Percentiles rank a stretch among this genome's conserved stretches.
phyloP scores from a whole-genome alignment of 1,140 invertebrate genomes.

The Drosophila triauraria region DNA sequence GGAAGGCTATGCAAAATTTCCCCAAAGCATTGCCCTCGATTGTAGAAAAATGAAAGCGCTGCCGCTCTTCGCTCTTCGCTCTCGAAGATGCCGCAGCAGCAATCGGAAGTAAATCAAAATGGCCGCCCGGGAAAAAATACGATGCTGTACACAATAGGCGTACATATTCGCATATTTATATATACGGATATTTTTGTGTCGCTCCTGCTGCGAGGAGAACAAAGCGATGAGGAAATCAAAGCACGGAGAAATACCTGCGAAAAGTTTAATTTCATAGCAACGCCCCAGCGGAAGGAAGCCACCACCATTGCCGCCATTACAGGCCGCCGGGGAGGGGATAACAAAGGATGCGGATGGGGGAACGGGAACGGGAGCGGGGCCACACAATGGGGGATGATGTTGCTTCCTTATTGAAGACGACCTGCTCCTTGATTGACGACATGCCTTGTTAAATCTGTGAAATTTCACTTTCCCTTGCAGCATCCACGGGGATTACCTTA shows the following conservation, averaged over 20 bases:
- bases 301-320: slow-evolving; percentile 15
- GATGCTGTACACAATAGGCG: slow-evolving; percentile 22
- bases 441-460: slow-evolving; percentile 32
- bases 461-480: slow-evolving; percentile 60
- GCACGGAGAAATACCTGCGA: slow-evolving; percentile 80
- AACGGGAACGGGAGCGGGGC: not conserved
- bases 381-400: slow-evolving; percentile 15
- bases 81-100: slow-evolving; percentile 49
- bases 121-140: slow-evolving; percentile 47
- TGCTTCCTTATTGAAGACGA: slow-evolving; percentile 32
- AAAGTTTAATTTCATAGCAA: slow-evolving; percentile 85
- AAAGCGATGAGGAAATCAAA: slow-evolving; percentile 74
- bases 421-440: slow-evolving; percentile 38
- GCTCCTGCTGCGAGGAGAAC: slow-evolving; percentile 59
- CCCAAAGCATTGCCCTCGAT: slow-evolving; percentile 11
- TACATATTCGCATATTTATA: slow-evolving; percentile 28
- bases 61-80: not conserved
- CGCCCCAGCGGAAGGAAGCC: slow-evolving; percentile 65
- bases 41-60: slow-evolving; percentile 11
- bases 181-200: slow-evolving; percentile 40
- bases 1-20: not conserved
- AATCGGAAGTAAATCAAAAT: slow-evolving; percentile 60
- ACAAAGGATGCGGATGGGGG: slow-evolving; percentile 35
- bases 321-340: slow-evolving; percentile 15
- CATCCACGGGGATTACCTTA: slow-evolving; percentile 23